Evolutionary conservation across 2,888 invertebrate genomes (phyloP), one percentile per base, ranked within the genome.

Genomic region (Drosophila paranaensis): DNA sequence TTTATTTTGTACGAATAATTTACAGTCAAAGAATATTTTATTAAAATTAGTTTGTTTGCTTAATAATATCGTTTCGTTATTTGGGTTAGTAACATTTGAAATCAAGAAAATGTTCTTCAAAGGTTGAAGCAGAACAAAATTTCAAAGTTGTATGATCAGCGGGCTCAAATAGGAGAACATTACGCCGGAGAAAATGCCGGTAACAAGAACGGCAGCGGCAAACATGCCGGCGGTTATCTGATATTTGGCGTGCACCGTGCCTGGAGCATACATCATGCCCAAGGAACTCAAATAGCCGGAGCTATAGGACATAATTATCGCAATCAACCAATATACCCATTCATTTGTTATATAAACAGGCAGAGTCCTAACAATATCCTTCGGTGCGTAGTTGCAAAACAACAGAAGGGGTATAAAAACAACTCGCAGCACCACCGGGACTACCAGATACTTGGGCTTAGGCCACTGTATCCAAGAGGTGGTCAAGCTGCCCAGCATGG

Each of bases 161-260:
- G 97, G 96, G 93, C 96, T 95, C 46, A 96, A 87, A 81, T 96
- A 94, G 0, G 97, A 95, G 91, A 96, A 96, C 73, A 95, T 90
- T 69, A 99, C 95, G n/a, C 99, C 99, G 10, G 93, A 90, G 70
- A 97, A 95, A 55, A 99, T 96, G 50, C 99, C 99, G 0, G 97
- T 96, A 39, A 99, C 96, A 2, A 99, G 94, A 88, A 96, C 96
- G 25, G 99, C 98, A 0, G 97, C 98, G 46, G 97, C 98, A 92
- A 98, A 97, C 99, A 99, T 99, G 65, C 99, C 99, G 0, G 99
- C 99, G 0, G 95, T 96, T 0, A 96, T 94, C 16, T 97, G 96
- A 92, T 97, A 94, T 88, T 97, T 95, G 0, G 96, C 95, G n/a
- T 96, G 96, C 16, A 97, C 97, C 43, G 94, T 95, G 75, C 91